These are phyloP conservation scores for Drosophila hydei DNA, from an alignment of 1,140 invertebrate species.

Conservation along the genomic window DNA sequence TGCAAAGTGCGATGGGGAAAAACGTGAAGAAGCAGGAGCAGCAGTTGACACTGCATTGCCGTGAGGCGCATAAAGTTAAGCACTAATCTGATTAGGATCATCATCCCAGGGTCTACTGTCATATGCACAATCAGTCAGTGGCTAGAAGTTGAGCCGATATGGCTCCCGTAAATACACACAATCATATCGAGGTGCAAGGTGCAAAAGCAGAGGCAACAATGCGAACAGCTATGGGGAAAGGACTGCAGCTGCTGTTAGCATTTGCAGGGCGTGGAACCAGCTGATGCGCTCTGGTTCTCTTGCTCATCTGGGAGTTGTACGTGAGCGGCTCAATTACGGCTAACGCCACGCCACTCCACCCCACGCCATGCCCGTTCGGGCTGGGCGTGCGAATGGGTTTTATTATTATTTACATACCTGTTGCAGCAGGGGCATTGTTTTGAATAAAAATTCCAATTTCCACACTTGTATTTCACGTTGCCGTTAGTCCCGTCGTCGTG, in stretches of 20 bases:
- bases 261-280: constrained; percentile 53
- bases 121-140: constrained; percentile 29
- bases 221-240: not conserved
- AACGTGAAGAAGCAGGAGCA: not conserved
- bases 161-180: constrained; percentile 14
- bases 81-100: constrained; percentile 83
- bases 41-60: constrained; percentile 13
- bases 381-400: constrained; percentile 76
- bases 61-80: constrained; percentile 74
- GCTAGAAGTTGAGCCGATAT: constrained; percentile 24
- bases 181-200: constrained; percentile 37
- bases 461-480: constrained; percentile 74
- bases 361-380: constrained; percentile 15
- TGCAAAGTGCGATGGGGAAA: not conserved
- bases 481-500: constrained; percentile 40
- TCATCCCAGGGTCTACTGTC: constrained; percentile 46
- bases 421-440: constrained; percentile 84
- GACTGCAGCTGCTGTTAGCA: not conserved
- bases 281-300: constrained; percentile 53
- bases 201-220: constrained; percentile 1
- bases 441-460: constrained; percentile 84
- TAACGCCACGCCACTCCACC: constrained; percentile 16
- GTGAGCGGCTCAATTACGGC: constrained; percentile 78
- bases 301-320: constrained; percentile 55
- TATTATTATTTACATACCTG: constrained; percentile 84